Evolutionary conservation across 2,888 invertebrate species (phyloP).

Genomic region (Orthonychiurus folsomi): DNA sequence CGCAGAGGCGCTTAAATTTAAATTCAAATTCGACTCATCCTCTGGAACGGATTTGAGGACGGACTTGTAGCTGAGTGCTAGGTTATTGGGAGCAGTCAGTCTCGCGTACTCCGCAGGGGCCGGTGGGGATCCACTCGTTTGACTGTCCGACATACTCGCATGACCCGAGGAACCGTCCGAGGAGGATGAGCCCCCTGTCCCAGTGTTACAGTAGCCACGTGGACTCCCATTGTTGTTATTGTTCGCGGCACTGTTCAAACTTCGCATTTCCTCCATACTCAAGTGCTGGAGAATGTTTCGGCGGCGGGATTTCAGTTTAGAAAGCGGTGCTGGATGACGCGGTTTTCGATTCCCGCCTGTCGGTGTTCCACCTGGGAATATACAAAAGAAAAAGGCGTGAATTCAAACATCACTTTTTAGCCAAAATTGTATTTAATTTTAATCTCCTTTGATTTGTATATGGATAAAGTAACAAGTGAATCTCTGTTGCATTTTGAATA

Average conservation of each 20-base stretch:
- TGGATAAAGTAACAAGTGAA: too few relatives aligned
- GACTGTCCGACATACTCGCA: slow-evolving; percentile 88
- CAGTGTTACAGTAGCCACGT: slow-evolving; percentile 23
- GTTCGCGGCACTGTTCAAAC: slow-evolving; percentile 45
- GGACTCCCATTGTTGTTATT: slow-evolving; percentile 42
- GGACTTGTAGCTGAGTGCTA: slow-evolving; percentile 49
- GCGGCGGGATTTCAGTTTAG: slow-evolving; percentile 43
- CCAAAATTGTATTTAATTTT: too few relatives aligned
- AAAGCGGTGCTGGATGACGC: slow-evolving; percentile 34
- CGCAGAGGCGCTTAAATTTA: slow-evolving; percentile 1
- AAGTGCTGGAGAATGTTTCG: slow-evolving; percentile 50
- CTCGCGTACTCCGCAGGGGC: slow-evolving; percentile 42
- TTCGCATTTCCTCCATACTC: slow-evolving; percentile 54
- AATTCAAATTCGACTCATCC: slow-evolving; percentile 46
- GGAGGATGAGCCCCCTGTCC: slow-evolving; percentile 61
- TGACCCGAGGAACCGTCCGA: slow-evolving; percentile 85
- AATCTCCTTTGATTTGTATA: too few relatives aligned
- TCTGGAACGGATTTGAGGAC: slow-evolving; percentile 52
- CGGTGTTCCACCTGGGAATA: slow-evolving; percentile 9
- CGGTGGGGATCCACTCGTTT: slow-evolving; percentile 48
- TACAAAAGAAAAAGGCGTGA: too few relatives aligned
- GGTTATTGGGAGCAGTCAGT: slow-evolving; percentile 49
- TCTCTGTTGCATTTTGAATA: too few relatives aligned
- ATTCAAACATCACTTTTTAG: too few relatives aligned
- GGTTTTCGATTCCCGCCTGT: slow-evolving; percentile 29